Evolutionary conservation across 1,140 invertebrate genomes (phyloP), one percentile per base, ranked within the genome.

Genomic region (Macrotrachela quadricornifera): DNA sequence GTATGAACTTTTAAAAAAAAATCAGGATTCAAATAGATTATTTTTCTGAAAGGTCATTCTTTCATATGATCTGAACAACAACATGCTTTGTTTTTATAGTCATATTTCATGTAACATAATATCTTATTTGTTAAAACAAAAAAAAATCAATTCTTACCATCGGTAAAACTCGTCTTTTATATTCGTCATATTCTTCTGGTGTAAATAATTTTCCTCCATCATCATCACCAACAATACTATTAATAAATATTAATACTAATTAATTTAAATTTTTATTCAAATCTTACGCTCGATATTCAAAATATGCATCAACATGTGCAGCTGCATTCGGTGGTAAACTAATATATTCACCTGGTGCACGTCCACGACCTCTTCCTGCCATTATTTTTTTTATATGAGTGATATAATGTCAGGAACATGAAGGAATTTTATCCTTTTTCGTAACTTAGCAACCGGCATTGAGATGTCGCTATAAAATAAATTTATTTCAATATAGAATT

Each of bases 171-270:
- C 15, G 41, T 42, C 64, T 66, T 56, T 71, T 71, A 57, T 71
- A 71, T 17, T 61, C 63, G 57, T 71, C 68, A 61, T 65, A 71
- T 57, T 71, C 61, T 37, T 71, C 64, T 0, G 67, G 68, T n/a
- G 64, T 67, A 47, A 71, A 67, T 39, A 66, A 37, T 18, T 57
- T 59, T 1, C 68, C 69, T 1, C 64, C 64, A 61, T 71, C 70
- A 59, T 71, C 70, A 57, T 70, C 65, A 6, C 70, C 70, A 46
- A 71, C 70, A 58, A 70, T 70, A 50, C 68, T 71, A 46, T 21
- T 9, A 58, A n/a, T 1, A 47, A 46, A 17, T 18, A n/a, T 6
- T 18, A 40, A 38, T 43, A 9, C 16, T 13, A 12, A 8, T 30
- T 30, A 30, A 30, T 30, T 30, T 11, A 43, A n/a, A 15, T 45